phyloP scores from a whole-genome alignment of 2,888 invertebrate species.

The Aproaerema taeniolella region DNA sequence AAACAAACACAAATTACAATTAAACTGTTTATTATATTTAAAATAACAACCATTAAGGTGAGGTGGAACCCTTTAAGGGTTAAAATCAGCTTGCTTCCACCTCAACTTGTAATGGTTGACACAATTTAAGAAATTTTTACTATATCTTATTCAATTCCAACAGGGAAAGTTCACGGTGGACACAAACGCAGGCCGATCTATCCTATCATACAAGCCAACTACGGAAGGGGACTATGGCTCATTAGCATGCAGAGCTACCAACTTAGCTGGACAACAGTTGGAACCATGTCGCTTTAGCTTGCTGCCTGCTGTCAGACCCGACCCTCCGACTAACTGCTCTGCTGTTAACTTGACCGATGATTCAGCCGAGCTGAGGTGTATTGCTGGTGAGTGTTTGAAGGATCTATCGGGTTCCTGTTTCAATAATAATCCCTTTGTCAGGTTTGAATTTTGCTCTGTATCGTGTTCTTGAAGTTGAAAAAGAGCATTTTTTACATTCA shows the following conservation, averaged over 20 bases:
- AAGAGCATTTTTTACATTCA: too few species aligned
- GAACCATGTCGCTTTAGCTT: constrained; percentile 86
- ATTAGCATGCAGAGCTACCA: constrained; percentile 85
- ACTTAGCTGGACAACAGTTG: constrained; percentile 83
- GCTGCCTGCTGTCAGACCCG: constrained; percentile 87
- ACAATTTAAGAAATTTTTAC: too few species aligned
- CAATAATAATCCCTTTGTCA: too few species aligned
- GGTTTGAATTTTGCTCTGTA: too few species aligned
- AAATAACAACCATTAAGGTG: too few species aligned
- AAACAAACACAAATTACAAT: too few species aligned
- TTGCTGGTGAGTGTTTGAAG: constrained; percentile 56
- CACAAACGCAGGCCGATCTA: constrained; percentile 72
- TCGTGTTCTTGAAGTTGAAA: too few species aligned
- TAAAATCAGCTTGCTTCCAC: too few species aligned
- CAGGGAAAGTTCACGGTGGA: constrained; percentile 76
- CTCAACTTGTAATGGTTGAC: too few species aligned
- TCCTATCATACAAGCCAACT: constrained; percentile 86
- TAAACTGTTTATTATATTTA: too few species aligned
- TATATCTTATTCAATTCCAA: neutral
- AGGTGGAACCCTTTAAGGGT: too few species aligned
- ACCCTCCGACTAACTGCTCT: constrained; percentile 86
- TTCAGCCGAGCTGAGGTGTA: constrained; percentile 84
- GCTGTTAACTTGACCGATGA: constrained; percentile 87
- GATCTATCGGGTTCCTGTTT: too few species aligned
- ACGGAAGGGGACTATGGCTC: constrained; percentile 87